Base-by-base conservation (phyloP, 2,113 vertebrate genomes). In the Hemibagrus wyckioides region DNA sequence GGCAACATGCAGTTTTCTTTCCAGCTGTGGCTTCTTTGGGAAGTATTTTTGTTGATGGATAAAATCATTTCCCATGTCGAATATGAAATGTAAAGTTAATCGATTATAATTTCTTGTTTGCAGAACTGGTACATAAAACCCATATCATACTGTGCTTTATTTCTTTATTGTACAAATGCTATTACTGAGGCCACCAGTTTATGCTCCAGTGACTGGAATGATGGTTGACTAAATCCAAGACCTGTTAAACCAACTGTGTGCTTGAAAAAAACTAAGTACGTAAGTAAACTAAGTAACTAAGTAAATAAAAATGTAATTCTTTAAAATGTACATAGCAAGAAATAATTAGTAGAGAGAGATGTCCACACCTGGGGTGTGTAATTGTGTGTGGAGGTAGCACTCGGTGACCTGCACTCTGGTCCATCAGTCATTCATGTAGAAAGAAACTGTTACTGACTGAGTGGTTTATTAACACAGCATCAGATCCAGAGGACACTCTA, bases 391-490 rank as follows among this genome's bases (percentile, higher is more conserved):
- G 71, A 71, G 79, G 52, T 80, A n/a, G 48, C 28, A 48, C 85
- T 52, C n/a, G 2, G 14, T 39, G n/a, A 80, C 41, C 85, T 54
- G 73, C 36, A 85, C 73, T 85, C 63, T 85, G 73, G 13, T 30
- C 19, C 84, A 77, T n/a, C 39, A 44, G 50, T 41, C 56, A 85
- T 61, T 61, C 50, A 61, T 36, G 52, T 57, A 30, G 75, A 65
- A 85, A 52, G 57, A 59, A 50, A 30, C 1, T 63, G 54, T 25
- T 77, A 41, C 44, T 77, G 71, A 59, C 28, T 28, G 59, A 85
- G 56, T 79, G 73, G 25, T 65, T 85, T 85, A 85, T 50, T 79
- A 85, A 65, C 41, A 85, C 36, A 61, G 48, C 41, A 73, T 84
- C 83, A 39, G 65, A 69, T 54, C 54, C 65, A 63, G 36, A 76